These are phyloP conservation scores for Anguilla rostrata DNA, from an alignment of 2,113 vertebrate genomes.

Conservation along the genomic window DNA sequence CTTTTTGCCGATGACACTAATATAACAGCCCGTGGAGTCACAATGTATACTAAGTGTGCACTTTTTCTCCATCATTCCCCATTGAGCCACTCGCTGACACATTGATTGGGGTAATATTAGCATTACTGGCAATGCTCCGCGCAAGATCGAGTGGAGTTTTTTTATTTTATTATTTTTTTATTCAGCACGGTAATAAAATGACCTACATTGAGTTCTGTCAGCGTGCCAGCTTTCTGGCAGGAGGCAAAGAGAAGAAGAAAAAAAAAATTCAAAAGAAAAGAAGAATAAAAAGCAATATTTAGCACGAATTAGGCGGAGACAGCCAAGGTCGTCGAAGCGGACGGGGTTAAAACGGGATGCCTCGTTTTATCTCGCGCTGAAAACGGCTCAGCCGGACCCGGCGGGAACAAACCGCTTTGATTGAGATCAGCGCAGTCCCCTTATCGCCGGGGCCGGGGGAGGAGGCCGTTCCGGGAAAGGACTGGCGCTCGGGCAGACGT, in stretches of 20 bases:
- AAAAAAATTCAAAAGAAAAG: constrained; percentile 27
- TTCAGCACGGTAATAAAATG: constrained; percentile 77
- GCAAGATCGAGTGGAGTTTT: constrained; percentile 59
- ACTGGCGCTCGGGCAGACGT: neutral
- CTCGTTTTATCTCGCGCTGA: constrained; percentile 57
- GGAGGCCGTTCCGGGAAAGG: neutral
- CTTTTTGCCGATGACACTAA: constrained; percentile 63
- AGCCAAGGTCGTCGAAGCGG: constrained; percentile 65
- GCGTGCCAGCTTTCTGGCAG: constrained; percentile 55
- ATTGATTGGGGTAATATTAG: constrained; percentile 78
- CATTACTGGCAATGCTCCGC: constrained; percentile 71
- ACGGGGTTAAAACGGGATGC: constrained; percentile 54
- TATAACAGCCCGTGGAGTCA: constrained; percentile 55
- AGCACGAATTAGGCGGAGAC: constrained; percentile 65
- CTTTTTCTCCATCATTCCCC: constrained; percentile 70
- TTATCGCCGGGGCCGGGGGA: constrained; percentile 31
- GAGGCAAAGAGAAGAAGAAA: neutral
- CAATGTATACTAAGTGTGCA: constrained; percentile 66
- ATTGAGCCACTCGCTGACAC: constrained; percentile 67
- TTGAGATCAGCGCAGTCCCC: neutral
- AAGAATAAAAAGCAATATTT: constrained; percentile 47
- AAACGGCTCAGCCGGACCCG: constrained; percentile 32
- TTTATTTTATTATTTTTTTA: constrained; percentile 51
- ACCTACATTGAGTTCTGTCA: constrained; percentile 72
- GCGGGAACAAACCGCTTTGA: constrained; percentile 53